Evolutionary conservation across 2,888 invertebrate genomes (phyloP).

Genomic region (Hypomecis punctinalis): DNA sequence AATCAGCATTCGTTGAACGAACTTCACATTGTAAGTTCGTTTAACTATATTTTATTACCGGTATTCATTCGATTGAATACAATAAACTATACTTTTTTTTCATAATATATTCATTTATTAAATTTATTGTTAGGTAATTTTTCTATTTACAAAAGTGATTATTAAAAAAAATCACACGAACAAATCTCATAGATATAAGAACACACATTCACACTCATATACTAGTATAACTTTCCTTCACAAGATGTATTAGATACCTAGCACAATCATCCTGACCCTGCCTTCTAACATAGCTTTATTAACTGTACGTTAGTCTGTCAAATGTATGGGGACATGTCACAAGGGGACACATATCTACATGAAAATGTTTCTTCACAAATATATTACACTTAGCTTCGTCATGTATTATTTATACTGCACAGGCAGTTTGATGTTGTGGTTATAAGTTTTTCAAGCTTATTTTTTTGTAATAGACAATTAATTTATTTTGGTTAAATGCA

Average conservation of each 20-base stretch:
- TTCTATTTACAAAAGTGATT: neutral
- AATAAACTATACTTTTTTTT: too few relatives aligned
- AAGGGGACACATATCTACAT: conserved; percentile 9
- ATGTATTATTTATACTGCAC: conserved; percentile 43
- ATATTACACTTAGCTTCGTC: conserved; percentile 49
- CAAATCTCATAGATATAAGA: conserved; percentile 6
- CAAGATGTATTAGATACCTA: conserved; percentile 65
- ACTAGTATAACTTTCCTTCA: conserved; percentile 70
- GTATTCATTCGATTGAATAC: too few relatives aligned
- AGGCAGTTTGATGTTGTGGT: conserved; percentile 23
- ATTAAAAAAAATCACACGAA: too few relatives aligned
- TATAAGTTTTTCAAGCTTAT: conserved; percentile 18
- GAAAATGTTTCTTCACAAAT: conserved; percentile 35
- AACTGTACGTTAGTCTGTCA: conserved; percentile 27
- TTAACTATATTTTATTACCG: too few relatives aligned
- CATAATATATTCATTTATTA: neutral
- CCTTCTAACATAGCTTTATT: conserved; percentile 73
- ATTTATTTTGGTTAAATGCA: neutral
- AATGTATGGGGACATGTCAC: conserved; percentile 28
- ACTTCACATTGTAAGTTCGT: too few relatives aligned
- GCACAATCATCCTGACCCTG: conserved; percentile 75
- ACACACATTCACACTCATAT: conserved; percentile 34
- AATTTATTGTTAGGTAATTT: neutral
- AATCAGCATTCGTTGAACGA: too few relatives aligned
- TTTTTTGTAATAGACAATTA: neutral